Evolutionary conservation across 2,888 invertebrate species (phyloP).

Genomic region (Thalpophila matura): DNA sequence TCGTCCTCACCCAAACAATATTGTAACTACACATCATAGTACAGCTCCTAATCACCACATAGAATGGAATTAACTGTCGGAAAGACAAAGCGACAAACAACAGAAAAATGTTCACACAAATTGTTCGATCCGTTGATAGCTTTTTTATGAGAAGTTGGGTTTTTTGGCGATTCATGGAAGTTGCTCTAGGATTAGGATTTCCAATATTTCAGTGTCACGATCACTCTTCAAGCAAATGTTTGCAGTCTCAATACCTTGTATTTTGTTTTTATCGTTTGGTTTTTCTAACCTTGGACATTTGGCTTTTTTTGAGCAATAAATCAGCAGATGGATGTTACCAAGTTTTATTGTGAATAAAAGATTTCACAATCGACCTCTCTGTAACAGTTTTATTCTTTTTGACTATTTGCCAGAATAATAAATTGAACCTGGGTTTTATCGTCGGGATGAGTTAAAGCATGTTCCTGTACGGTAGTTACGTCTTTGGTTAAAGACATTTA

Average conservation of each 20-base stretch:
- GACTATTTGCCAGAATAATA: constrained; percentile 43
- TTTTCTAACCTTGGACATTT: constrained; percentile 26
- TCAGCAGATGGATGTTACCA: constrained; percentile 8
- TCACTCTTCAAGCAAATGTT: constrained; percentile 4
- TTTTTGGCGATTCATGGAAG: constrained; percentile 8
- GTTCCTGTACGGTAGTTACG: not conserved
- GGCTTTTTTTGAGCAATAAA: constrained; percentile 4
- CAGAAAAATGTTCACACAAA: too few species aligned
- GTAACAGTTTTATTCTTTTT: constrained; percentile 27
- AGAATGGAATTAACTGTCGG: too few species aligned
- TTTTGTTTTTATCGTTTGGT: not conserved
- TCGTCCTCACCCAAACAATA: too few species aligned
- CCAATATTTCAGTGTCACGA: not conserved
- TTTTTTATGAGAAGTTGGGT: too few species aligned
- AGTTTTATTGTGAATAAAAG: constrained; percentile 39
- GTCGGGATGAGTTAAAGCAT: constrained; percentile 8
- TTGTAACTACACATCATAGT: too few species aligned
- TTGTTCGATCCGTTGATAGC: too few species aligned
- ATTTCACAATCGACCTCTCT: constrained; percentile 25
- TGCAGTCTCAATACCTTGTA: not conserved
- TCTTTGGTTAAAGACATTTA: not conserved
- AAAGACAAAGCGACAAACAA: too few species aligned
- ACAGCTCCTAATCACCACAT: too few species aligned
- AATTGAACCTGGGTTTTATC: constrained; percentile 20
- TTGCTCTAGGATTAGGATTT: constrained; percentile 1